A percentile compares a stretch with the other conserved stretches of the same genome.
These are phyloP conservation scores for Axis porcinus DNA, from an alignment of 2,113 vertebrate genomes.

Conservation along the genomic window DNA sequence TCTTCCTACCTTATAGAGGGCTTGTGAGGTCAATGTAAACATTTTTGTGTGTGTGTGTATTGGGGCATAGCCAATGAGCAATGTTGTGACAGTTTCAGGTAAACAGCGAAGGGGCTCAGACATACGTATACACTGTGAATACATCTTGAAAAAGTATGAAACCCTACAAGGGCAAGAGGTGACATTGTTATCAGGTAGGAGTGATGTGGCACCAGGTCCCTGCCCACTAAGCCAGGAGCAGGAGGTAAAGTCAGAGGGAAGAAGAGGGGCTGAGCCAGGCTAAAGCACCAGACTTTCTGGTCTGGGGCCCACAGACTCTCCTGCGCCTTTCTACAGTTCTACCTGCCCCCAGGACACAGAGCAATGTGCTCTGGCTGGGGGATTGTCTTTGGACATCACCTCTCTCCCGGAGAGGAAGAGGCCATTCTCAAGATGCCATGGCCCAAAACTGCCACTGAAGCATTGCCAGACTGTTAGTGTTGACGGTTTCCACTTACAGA, in stretches of 20 bases:
- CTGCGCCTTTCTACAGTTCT: neutral
- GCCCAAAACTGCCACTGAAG: neutral
- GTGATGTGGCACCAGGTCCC: neutral
- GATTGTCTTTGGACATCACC: neutral
- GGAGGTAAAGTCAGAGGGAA: neutral
- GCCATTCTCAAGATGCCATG: neutral
- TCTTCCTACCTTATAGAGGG: neutral
- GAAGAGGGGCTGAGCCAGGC: neutral
- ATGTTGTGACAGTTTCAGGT: neutral
- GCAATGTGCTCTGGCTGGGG: neutral
- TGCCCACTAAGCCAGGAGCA: neutral
- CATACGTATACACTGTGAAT: neutral
- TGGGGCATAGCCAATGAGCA: neutral
- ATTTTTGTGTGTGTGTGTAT: neutral
- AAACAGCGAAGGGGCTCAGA: neutral
- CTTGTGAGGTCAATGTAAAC: neutral
- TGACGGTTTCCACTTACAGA: neutral
- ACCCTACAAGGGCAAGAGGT: neutral
- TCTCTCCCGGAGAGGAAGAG: neutral
- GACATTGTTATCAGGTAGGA: fast-evolving
- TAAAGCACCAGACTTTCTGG: neutral
- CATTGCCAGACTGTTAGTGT: neutral
- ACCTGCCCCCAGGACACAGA: neutral
- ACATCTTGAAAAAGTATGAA: neutral
- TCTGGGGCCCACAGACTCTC: neutral